Evolutionary conservation across 2,888 invertebrate species (phyloP), one percentile per base, ranked within the genome.

Genomic region (Pteria penguin): DNA sequence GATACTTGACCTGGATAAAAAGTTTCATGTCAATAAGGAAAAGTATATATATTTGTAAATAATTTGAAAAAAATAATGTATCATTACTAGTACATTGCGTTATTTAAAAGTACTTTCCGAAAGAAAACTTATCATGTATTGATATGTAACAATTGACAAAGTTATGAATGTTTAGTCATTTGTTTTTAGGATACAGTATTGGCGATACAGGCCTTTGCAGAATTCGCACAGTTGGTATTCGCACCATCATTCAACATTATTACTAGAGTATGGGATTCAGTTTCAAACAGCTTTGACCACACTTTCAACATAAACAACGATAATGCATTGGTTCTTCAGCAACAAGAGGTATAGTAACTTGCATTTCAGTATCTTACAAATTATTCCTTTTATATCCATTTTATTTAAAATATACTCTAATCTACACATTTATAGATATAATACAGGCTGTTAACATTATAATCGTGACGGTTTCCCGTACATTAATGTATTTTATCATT

Each of bases 121-220:
- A 45, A 11, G 45, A 11, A 11, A 45, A 45, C 8, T 45, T 45
- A 11, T 45, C 8, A 45, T 45, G 14, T 11, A 11, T 11, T 45
- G 14, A 45, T 45, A 45, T 45, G 45, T 45, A 45, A 45, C 45
- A 55, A 55, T 18, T 55, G 4, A 22, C 55, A 22, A 4, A 22
- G n/a, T 55, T 18, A 11, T 45, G 14, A 45, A 11, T 45, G 45
- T 45, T 45, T 45, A 11, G 45, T 24, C n/a, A 1, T 31, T 18
- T 32, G 29, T 62, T 18, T 62, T 5, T 31, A 27, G 90, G 91
- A 92, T 74, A 92, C 92, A 18, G 91, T 91, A 4, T 76, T 92
- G 32, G 92, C 88, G 3, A 84, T 92, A 45, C 88, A 91, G 80
- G 90, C 90, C 4, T 75, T 92, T 55, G 88, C 91, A 32, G 82